phyloP scores from a whole-genome alignment of 2,888 invertebrate genomes.

The Xanthorhoe designata region DNA sequence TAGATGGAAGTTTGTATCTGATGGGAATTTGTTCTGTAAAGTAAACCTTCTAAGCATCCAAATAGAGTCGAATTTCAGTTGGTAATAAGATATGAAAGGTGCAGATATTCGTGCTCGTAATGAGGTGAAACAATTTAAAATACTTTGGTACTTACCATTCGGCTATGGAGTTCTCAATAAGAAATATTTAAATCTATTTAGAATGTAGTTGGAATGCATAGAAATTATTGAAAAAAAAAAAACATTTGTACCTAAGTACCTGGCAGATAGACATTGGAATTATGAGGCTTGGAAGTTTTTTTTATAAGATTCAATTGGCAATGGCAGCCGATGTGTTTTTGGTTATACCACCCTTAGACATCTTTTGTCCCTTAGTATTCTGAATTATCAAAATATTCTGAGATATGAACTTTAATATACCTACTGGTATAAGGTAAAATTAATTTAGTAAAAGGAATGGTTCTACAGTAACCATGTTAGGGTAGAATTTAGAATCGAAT shows the following conservation, averaged over 20 bases:
- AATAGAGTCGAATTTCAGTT: slow-evolving; percentile 10
- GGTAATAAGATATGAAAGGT: slow-evolving; percentile 38
- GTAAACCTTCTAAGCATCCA: background rate
- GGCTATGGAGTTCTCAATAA: slow-evolving; percentile 38
- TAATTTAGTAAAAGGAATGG: too few relatives aligned
- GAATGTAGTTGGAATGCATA: slow-evolving; percentile 14
- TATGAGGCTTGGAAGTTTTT: too few relatives aligned
- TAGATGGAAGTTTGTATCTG: slow-evolving; percentile 48
- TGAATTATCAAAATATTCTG: too few relatives aligned
- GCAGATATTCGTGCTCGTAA: slow-evolving; percentile 74
- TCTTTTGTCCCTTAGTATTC: too few relatives aligned
- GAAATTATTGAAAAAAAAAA: background rate
- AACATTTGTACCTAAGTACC: background rate
- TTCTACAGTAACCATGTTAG: too few relatives aligned
- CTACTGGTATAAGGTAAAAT: too few relatives aligned
- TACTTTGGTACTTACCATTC: slow-evolving; percentile 52
- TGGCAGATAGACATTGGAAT: too few relatives aligned
- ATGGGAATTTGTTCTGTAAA: background rate
- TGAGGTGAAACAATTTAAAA: slow-evolving; percentile 80
- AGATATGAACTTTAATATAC: too few relatives aligned
- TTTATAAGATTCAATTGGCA: too few relatives aligned
- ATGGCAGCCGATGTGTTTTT: too few relatives aligned
- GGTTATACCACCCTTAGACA: too few relatives aligned
- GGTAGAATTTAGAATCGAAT: too few relatives aligned
- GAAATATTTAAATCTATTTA: slow-evolving; percentile 31